These are phyloP conservation scores for Chlorodrepanis virens DNA, from an alignment of 2,113 vertebrate genomes.

Conservation along the genomic window DNA sequence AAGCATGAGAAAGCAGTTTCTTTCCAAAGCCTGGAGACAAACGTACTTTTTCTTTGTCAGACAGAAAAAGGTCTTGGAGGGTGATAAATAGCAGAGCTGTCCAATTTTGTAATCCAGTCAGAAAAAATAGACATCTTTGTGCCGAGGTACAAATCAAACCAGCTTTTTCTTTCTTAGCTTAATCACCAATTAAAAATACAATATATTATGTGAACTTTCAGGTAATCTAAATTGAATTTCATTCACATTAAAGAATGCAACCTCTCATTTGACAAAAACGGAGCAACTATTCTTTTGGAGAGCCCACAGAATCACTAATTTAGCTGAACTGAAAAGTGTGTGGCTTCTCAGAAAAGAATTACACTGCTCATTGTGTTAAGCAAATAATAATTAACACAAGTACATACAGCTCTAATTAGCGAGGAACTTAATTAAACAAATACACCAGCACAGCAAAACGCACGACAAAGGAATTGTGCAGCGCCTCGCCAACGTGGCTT, in stretches of 20 bases:
- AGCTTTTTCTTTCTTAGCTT: neutral
- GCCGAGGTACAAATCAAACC: neutral
- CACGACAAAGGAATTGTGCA: conserved; percentile 68
- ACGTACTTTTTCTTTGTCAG: neutral
- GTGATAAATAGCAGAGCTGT: conserved; percentile 11
- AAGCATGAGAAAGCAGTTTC: neutral
- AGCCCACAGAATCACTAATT: conserved; percentile 53
- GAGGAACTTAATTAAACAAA: conserved; percentile 79
- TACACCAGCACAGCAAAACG: conserved; percentile 70
- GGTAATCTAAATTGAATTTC: conserved; percentile 34
- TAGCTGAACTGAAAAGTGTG: conserved; percentile 55
- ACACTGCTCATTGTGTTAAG: conserved; percentile 72
- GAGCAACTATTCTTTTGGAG: conserved; percentile 53
- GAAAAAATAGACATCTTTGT: neutral
- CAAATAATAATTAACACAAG: conserved; percentile 79
- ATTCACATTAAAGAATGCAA: conserved; percentile 36
- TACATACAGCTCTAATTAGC: conserved; percentile 79
- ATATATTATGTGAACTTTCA: conserved; percentile 2
- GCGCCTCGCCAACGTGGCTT: conserved; percentile 27
- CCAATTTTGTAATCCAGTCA: neutral
- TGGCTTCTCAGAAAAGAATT: conserved; percentile 70
- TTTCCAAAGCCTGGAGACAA: neutral
- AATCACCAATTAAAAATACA: conserved; percentile 25
- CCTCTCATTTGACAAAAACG: conserved; percentile 42
- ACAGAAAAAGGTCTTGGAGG: neutral